Evolutionary conservation across 2,888 invertebrate species (phyloP).

Genomic region (Dryococelus australis): DNA sequence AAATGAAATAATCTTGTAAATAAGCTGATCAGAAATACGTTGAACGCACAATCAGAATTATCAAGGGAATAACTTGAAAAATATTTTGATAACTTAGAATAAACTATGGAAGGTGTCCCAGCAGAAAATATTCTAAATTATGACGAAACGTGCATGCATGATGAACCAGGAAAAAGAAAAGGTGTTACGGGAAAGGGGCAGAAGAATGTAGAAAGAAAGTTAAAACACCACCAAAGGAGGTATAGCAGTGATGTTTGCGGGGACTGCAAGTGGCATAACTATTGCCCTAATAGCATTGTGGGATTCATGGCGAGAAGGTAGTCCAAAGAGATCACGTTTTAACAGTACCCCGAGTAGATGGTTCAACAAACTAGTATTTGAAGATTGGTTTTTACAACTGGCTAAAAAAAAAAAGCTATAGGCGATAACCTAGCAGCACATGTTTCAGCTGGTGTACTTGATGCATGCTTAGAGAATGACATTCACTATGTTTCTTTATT

Average conservation of each 20-base stretch:
- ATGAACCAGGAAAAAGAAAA: background rate
- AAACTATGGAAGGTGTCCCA: background rate
- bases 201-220: background rate
- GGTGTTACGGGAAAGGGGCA: background rate
- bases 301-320: background rate
- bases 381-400: slow-evolving; percentile 1
- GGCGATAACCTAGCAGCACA: background rate
- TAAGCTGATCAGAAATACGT: background rate
- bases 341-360: background rate
- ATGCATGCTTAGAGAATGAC: background rate
- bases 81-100: background rate
- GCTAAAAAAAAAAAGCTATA: background rate
- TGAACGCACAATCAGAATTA: background rate
- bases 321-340: background rate
- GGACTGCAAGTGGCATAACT: background rate
- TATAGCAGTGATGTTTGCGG: background rate
- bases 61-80: background rate
- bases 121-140: slow-evolving; percentile 22
- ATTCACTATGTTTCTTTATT: background rate
- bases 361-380: background rate
- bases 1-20: background rate
- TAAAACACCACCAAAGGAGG: background rate
- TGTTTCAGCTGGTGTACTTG: background rate
- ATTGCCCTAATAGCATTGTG: background rate
- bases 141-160: background rate